These are phyloP conservation scores for Ceratina australensis DNA, from an alignment of 1,140 invertebrate species.

Conservation along the genomic window DNA sequence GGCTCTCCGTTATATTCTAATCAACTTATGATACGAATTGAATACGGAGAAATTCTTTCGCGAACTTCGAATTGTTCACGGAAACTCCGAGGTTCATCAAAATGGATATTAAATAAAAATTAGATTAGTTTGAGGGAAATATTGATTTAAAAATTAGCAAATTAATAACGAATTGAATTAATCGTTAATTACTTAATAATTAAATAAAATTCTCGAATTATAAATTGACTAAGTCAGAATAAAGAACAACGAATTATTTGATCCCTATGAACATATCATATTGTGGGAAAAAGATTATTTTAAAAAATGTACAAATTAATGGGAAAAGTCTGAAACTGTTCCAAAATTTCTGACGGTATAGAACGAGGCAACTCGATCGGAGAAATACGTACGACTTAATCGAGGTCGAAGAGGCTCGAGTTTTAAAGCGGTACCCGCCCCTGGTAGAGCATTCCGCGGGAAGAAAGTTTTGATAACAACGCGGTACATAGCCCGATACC, in stretches of 20 bases:
- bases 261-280: not conserved
- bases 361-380: not conserved
- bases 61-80: too few species aligned
- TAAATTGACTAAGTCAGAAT: too few species aligned
- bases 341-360: not conserved
- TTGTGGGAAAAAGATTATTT: not conserved
- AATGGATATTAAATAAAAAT: too few species aligned
- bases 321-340: too few species aligned
- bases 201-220: too few species aligned
- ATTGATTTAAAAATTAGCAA: too few species aligned
- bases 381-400: not conserved
- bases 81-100: too few species aligned
- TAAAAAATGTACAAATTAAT: too few species aligned
- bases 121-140: too few species aligned
- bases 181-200: too few species aligned
- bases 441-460: not conserved
- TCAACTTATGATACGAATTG: not conserved
- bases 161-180: too few species aligned
- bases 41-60: not conserved
- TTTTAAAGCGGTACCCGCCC: not conserved
- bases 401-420: not conserved
- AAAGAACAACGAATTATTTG: constrained; percentile 5
- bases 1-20: constrained; percentile 11
- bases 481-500: constrained; percentile 6
- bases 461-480: constrained; percentile 27